These are phyloP conservation scores for Knipowitschia caucasica DNA, from an alignment of 2,797 vertebrate genomes.

Conservation along the genomic window DNA sequence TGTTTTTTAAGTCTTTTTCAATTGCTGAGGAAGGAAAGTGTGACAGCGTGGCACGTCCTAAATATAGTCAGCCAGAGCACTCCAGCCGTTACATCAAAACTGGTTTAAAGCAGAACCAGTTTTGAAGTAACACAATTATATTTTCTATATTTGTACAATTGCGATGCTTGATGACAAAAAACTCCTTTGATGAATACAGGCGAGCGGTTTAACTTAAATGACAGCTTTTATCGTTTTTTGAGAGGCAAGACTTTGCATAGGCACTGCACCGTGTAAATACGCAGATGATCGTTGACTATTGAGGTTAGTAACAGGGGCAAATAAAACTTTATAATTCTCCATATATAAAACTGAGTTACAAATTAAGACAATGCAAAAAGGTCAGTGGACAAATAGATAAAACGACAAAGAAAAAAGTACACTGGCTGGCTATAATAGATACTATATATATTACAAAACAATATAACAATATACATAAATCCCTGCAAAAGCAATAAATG, in stretches of 20 bases:
- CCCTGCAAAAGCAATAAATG: conserved; percentile 79
- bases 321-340: conserved; percentile 19
- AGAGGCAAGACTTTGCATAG: conserved; percentile 33
- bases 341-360: conserved; percentile 27
- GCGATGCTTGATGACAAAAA: not conserved
- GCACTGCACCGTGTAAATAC: conserved; percentile 41
- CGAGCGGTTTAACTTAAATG: conserved; percentile 4
- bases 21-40: not conserved
- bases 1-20: not conserved
- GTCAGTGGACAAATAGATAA: conserved; percentile 35
- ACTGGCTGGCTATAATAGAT: conserved; percentile 54
- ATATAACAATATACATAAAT: conserved; percentile 76
- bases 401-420: conserved; percentile 33
- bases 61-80: not conserved
- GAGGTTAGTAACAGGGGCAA: conserved; percentile 40
- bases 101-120: not conserved
- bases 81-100: not conserved
- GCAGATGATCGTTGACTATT: conserved; percentile 43
- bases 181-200: not conserved
- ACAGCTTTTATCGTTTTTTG: conserved; percentile 10
- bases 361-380: conserved; percentile 31
- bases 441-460: conserved; percentile 73
- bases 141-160: not conserved
- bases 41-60: not conserved
- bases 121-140: not conserved